phyloP scores from a whole-genome alignment of 2,888 invertebrate species.

The Gnatocerus cornutus region DNA sequence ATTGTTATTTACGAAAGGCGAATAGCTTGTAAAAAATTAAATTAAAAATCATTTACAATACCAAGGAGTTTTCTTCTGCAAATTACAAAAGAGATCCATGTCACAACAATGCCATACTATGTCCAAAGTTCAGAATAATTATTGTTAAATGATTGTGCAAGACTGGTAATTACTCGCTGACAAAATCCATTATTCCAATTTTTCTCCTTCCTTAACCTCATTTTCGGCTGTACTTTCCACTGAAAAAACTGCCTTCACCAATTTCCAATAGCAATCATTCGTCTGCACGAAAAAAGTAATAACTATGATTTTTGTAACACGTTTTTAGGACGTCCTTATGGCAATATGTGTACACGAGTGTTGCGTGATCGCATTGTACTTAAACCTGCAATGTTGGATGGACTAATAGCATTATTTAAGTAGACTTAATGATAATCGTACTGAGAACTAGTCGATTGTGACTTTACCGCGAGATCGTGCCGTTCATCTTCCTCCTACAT shows the following conservation, averaged over 20 bases:
- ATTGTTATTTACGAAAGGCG: no score
- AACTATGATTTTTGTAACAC: neutral
- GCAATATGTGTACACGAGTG: constrained; percentile 6
- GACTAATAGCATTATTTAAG: constrained; percentile 26
- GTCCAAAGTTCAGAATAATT: neutral
- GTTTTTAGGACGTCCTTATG: neutral
- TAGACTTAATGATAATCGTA: constrained; percentile 23
- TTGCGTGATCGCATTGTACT: constrained; percentile 20
- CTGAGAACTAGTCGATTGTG: constrained; percentile 18
- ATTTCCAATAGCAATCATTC: neutral
- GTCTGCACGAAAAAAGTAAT: constrained; percentile 29
- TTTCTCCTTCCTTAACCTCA: neutral
- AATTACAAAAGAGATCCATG: neutral
- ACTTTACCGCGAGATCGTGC: constrained; percentile 20
- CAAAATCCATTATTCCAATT: no score
- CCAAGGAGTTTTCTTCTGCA: neutral
- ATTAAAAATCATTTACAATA: constrained; percentile 8
- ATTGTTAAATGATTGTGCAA: constrained; percentile 4
- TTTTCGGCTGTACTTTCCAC: neutral
- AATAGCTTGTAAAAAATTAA: no score
- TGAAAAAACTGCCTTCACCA: neutral
- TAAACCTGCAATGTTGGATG: constrained; percentile 8
- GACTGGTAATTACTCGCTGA: no score
- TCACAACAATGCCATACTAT: neutral
- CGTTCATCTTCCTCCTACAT: constrained; percentile 21